phyloP scores from a whole-genome alignment of 1,140 invertebrate species.

The Drosophila novamexicana region DNA sequence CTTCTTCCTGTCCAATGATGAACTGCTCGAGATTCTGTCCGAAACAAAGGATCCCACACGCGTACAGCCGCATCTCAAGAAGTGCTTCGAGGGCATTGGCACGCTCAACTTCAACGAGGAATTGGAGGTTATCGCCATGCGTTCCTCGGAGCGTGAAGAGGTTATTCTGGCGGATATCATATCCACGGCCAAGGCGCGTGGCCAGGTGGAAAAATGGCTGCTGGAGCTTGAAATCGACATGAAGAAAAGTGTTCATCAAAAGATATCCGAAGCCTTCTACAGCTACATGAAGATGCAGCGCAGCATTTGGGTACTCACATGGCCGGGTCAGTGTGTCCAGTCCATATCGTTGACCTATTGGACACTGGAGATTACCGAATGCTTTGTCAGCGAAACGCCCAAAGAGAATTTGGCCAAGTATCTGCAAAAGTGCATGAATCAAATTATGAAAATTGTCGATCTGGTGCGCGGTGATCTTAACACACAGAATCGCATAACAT shows the following conservation, averaged over 20 bases:
- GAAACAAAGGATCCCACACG: slow-evolving; percentile 98
- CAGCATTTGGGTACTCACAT: slow-evolving; percentile 93
- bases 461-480: slow-evolving; percentile 94
- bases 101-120: slow-evolving; percentile 93
- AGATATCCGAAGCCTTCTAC: slow-evolving; percentile 87
- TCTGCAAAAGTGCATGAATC: slow-evolving; percentile 86
- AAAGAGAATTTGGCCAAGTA: slow-evolving; percentile 85
- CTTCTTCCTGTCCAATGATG: slow-evolving; percentile 99
- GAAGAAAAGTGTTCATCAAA: slow-evolving; percentile 94
- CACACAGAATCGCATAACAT: slow-evolving; percentile 94
- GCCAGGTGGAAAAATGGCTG: slow-evolving; percentile 99
- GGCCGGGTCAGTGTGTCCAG: slow-evolving; percentile 95
- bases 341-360: slow-evolving; percentile 95
- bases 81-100: slow-evolving; percentile 97
- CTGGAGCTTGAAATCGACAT: slow-evolving; percentile 95
- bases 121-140: slow-evolving; percentile 95
- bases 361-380: slow-evolving; percentile 93
- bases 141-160: slow-evolving; percentile 93
- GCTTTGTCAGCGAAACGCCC: slow-evolving; percentile 86
- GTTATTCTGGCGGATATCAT: slow-evolving; percentile 92
- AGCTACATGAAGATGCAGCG: slow-evolving; percentile 89
- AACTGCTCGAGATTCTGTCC: slow-evolving; percentile 97
- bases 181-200: slow-evolving; percentile 94
- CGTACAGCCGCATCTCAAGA: slow-evolving; percentile 99
- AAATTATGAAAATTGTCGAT: slow-evolving; percentile 93